These are phyloP conservation scores for Drosophila mauritiana DNA, from an alignment of 1,140 invertebrate genomes.

Conservation along the genomic window DNA sequence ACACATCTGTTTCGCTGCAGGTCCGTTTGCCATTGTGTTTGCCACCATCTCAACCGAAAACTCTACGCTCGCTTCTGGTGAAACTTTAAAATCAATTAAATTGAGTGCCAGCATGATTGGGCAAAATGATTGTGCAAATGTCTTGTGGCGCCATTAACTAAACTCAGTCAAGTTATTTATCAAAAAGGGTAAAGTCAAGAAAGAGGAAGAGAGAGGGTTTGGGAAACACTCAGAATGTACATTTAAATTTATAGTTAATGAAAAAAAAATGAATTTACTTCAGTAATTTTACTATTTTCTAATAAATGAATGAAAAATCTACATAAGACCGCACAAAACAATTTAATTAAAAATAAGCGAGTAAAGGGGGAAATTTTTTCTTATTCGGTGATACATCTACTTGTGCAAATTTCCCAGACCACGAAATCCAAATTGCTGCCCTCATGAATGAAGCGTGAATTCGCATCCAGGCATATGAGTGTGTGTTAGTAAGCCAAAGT, in stretches of 20 bases:
- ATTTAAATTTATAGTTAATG: too few species aligned
- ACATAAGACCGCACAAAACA: too few species aligned
- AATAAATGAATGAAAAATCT: too few species aligned
- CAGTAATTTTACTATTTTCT: too few species aligned
- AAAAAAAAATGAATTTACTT: too few species aligned
- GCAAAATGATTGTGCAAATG: constrained; percentile 55
- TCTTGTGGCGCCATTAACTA: constrained; percentile 1
- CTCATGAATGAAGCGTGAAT: constrained; percentile 11
- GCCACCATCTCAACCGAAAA: not conserved
- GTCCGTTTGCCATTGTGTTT: not conserved
- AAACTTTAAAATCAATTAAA: constrained; percentile 79
- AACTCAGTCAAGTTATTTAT: not conserved
- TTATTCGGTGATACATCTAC: not conserved
- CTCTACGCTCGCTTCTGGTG: constrained; percentile 7
- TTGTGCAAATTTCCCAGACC: constrained; percentile 4
- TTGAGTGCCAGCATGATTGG: constrained; percentile 72
- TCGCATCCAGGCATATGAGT: not conserved
- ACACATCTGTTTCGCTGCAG: constrained; percentile 29
- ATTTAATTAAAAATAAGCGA: too few species aligned
- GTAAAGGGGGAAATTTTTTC: too few species aligned
- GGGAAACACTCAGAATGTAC: not conserved
- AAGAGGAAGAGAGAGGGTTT: not conserved
- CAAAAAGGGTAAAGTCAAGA: not conserved
- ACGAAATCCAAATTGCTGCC: constrained; percentile 27
- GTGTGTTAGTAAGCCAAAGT: constrained; percentile 53